Evolutionary conservation across 2,888 invertebrate genomes (phyloP).

Genomic region (Keiferia lycopersicella): DNA sequence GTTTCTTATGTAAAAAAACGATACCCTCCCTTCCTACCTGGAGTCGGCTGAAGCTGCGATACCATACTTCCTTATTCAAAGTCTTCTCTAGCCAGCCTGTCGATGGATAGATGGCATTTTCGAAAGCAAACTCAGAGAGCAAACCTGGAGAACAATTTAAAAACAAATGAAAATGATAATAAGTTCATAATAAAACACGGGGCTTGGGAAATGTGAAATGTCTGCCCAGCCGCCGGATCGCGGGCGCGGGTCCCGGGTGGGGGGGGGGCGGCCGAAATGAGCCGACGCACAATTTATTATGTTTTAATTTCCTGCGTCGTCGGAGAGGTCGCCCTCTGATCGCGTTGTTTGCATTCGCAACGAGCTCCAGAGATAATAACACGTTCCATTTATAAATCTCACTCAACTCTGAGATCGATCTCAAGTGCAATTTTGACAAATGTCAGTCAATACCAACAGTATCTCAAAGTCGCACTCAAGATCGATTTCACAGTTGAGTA

Average conservation of each 20-base stretch:
- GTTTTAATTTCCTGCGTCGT: slow-evolving; percentile 24
- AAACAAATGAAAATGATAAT: slow-evolving; percentile 31
- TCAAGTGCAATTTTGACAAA: too few relatives aligned
- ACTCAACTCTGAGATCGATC: too few relatives aligned
- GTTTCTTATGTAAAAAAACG: too few relatives aligned
- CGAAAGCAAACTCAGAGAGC: slow-evolving; percentile 7
- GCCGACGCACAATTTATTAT: slow-evolving; percentile 23
- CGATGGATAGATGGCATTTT: too few relatives aligned
- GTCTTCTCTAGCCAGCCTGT: too few relatives aligned
- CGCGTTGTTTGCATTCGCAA: slow-evolving; percentile 20
- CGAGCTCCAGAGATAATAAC: neutral
- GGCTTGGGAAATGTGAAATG: neutral
- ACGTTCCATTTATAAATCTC: too few relatives aligned
- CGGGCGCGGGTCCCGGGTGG: slow-evolving; percentile 34
- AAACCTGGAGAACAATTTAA: neutral
- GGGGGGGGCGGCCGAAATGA: slow-evolving; percentile 38
- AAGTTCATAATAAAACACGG: slow-evolving; percentile 3
- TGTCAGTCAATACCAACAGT: too few relatives aligned
- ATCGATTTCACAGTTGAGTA: too few relatives aligned
- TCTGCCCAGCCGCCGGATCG: slow-evolving; percentile 9
- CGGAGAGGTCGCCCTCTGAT: slow-evolving; percentile 16
- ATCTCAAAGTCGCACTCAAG: too few relatives aligned
- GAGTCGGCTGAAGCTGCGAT: too few relatives aligned
- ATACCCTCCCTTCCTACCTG: too few relatives aligned
- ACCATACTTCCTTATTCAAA: too few relatives aligned